A percentile compares a stretch with the other conserved stretches of the same genome.
Evolutionary conservation across 1,140 invertebrate genomes (phyloP).

Genomic region (Drosophila murphyi): DNA sequence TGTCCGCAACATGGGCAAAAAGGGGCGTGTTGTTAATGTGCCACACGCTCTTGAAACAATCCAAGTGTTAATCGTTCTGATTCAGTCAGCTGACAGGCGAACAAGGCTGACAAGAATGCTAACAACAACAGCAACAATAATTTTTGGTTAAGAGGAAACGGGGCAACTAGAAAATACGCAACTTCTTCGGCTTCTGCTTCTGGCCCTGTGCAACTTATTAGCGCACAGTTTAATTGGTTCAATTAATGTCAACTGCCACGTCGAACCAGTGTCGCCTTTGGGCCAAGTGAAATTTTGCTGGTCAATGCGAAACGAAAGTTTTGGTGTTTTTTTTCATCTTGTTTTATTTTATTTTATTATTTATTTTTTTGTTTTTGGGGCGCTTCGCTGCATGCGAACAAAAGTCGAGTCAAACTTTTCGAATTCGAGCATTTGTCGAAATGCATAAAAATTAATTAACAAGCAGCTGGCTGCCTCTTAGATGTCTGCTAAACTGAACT

Average conservation of each 20-base stretch:
- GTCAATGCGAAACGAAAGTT: slow-evolving; percentile 13
- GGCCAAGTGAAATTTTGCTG: slow-evolving; percentile 35
- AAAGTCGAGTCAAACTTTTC: slow-evolving; percentile 56
- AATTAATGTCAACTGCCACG: slow-evolving; percentile 74
- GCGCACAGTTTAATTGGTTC: slow-evolving; percentile 72
- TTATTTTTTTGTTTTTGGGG: slow-evolving; percentile 48
- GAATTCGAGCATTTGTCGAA: slow-evolving; percentile 74
- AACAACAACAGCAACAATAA: slow-evolving; percentile 18
- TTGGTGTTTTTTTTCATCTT: slow-evolving; percentile 4
- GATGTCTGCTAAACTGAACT: slow-evolving; percentile 5
- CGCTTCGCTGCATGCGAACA: slow-evolving; percentile 66
- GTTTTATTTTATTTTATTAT: slow-evolving; percentile 6
- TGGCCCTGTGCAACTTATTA: slow-evolving; percentile 64
- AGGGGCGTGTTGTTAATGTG: slow-evolving; percentile 49
- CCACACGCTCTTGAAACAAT: slow-evolving; percentile 51
- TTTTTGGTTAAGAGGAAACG: slow-evolving; percentile 13
- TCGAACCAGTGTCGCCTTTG: slow-evolving; percentile 3
- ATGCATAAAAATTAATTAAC: slow-evolving; percentile 81
- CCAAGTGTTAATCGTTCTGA: slow-evolving; percentile 71
- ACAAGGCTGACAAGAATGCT: slow-evolving; percentile 62
- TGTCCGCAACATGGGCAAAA: slow-evolving; percentile 3
- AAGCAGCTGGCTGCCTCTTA: slow-evolving; percentile 38
- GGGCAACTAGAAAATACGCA: slow-evolving; percentile 35
- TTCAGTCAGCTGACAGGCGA: slow-evolving; percentile 59
- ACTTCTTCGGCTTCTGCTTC: slow-evolving; percentile 12